Percentiles rank a stretch among this genome's conserved stretches.
Conservation (phyloP, 1,140 invertebrate species). For the Eumaeus atala region DNA sequence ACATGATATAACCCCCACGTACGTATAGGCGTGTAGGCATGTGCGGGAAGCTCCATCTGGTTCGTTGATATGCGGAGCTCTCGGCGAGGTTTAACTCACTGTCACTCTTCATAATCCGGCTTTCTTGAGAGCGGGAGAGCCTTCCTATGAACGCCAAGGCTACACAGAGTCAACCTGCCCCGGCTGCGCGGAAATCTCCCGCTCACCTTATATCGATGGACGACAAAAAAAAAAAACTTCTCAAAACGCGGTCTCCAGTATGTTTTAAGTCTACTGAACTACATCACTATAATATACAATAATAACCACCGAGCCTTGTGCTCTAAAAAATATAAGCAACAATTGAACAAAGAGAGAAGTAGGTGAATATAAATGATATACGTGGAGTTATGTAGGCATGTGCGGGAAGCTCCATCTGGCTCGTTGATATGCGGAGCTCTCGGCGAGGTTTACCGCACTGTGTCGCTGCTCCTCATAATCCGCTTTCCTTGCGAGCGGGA, state of each 20-base stretch:
- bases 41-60: constrained; percentile 22
- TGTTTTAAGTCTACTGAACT: no score
- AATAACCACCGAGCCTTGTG: no score
- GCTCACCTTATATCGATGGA: no score
- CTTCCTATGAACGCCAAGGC: background rate
- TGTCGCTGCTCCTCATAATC: constrained; percentile 31
- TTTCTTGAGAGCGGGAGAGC: constrained; percentile 20
- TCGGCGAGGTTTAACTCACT: constrained; percentile 27
- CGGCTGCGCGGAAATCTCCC: no score
- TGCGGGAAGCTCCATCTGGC: constrained; percentile 23
- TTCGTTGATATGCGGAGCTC: constrained; percentile 28
- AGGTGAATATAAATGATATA: constrained; percentile 8
- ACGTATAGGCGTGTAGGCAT: constrained; percentile 13
- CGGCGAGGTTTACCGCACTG: constrained; percentile 27
- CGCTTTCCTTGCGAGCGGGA: constrained; percentile 25
- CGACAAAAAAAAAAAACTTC: no score
- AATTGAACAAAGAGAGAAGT: constrained; percentile 13
- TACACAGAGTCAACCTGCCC: background rate
- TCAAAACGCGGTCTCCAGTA: no score
- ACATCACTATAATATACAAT: background rate
- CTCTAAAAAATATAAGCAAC: background rate
- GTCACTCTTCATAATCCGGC: constrained; percentile 31
- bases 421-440: constrained; percentile 29
- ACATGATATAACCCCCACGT: constrained; percentile 10
- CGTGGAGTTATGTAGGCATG: constrained; percentile 16